A percentile compares a stretch with the other conserved stretches of the same genome.
Conservation (phyloP, 37 sponge, comb jelly and placozoan genomes). For the Aplysina aerophoba region DNA sequence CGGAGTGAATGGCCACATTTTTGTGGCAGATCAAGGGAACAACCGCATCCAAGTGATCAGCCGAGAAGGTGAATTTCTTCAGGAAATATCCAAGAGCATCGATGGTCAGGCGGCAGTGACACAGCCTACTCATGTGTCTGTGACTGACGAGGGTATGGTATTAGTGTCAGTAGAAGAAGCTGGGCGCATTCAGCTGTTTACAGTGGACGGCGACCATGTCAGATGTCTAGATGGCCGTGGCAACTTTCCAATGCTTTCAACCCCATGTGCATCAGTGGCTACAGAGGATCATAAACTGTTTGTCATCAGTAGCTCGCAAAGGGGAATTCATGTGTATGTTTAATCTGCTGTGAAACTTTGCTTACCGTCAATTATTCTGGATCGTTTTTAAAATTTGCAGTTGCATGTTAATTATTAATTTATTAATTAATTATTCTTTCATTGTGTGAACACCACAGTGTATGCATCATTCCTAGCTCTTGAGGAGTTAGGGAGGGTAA, state of each 20-base stretch:
- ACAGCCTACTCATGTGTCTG: neutral
- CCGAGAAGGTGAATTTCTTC: slow-evolving; percentile 13
- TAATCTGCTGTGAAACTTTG: too few relatives aligned
- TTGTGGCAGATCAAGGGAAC: slow-evolving; percentile 21
- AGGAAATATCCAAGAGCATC: neutral
- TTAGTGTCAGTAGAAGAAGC: neutral
- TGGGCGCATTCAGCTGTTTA: neutral
- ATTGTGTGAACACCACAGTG: too few relatives aligned
- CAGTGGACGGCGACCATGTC: neutral
- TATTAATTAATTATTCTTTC: too few relatives aligned
- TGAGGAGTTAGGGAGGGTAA: too few relatives aligned
- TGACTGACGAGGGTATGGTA: neutral
- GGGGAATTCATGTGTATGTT: neutral
- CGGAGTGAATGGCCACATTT: neutral
- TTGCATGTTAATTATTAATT: too few relatives aligned
- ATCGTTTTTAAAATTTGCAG: too few relatives aligned
- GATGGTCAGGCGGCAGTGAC: neutral
- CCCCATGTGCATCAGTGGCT: neutral
- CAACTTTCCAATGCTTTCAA: neutral
- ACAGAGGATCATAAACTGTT: neutral
- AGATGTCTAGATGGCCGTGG: neutral
- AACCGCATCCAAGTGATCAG: neutral
- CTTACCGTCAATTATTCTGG: too few relatives aligned
- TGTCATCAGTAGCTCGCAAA: neutral
- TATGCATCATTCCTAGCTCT: too few relatives aligned